Evolutionary conservation across 2,888 invertebrate genomes (phyloP), one percentile per base, ranked within the genome.

Genomic region (Pherbina coryleti): DNA sequence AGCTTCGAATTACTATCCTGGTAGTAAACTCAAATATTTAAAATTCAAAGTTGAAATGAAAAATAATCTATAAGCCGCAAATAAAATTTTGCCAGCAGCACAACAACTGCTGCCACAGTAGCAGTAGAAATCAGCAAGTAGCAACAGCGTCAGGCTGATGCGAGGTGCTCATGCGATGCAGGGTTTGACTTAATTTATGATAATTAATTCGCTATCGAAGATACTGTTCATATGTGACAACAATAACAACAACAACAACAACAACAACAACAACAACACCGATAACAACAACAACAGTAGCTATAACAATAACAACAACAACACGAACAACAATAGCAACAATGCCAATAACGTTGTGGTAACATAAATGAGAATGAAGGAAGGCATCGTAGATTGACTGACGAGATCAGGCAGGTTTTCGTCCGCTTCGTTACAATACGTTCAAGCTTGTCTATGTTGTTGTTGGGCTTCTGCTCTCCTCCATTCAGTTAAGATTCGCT

Each of bases 141-240:
- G 2, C 2, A 44, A 7, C 11, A 44, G 44, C 44, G 14, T 44
- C 44, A 44, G 44, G 44, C 44, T 44, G 14, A 14, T 44, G 44
- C 44, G 44, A 44, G 44, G n/a, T 66, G 66, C 28, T 31, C n/a
- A 19, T 19, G n/a, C 25, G 57, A 25, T n/a, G n/a, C 57, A 22
- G 57, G 5, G 1, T 37, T 19, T 51, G 78, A 79, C 81, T 87
- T 88, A 88, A 86, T 86, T 88, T 86, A 86, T 86, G 88, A 86
- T 86, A 86, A 86, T 87, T 86, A 87, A 86, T 86, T 87, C 86
- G 86, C 86, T 85, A 85, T 85, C 85, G 84, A 86, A 83, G 86
- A 73, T 37, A 28, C 81, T 82, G 81, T 34, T 17, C 31, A n/a
- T n/a, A 62, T 62, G 62, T 31, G 64, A 31, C 14, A n/a, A 31